Evolutionary conservation across 1,140 invertebrate genomes (phyloP).

Genomic region (Nephila pilipes): DNA sequence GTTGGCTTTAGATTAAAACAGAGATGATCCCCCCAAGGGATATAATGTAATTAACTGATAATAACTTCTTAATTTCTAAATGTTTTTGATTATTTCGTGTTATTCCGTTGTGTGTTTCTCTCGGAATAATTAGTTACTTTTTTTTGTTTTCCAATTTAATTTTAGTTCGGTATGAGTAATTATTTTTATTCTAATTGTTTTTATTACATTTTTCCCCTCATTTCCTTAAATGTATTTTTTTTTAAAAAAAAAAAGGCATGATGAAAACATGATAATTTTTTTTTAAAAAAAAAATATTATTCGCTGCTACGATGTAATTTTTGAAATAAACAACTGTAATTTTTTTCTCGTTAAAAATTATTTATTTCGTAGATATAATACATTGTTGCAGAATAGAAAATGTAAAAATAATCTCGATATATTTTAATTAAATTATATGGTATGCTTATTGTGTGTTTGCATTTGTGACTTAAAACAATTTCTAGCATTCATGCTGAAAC

Average conservation of each 20-base stretch:
- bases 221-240: not conserved
- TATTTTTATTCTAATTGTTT: slow-evolving; percentile 1
- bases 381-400: no score
- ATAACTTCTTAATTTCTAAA: slow-evolving; percentile 36
- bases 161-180: not conserved
- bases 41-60: slow-evolving; percentile 38
- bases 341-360: not conserved
- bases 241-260: not conserved
- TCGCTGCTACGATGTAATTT: not conserved
- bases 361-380: no score
- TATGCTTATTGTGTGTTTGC: no score
- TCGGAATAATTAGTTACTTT: not conserved
- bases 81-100: slow-evolving; percentile 14
- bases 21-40: slow-evolving; percentile 1
- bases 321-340: not conserved
- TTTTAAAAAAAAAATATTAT: not conserved
- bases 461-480: no score
- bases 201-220: not conserved
- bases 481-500: no score
- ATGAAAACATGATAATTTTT: not conserved
- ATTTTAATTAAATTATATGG: no score
- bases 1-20: slow-evolving; percentile 20
- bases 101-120: not conserved
- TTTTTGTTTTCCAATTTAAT: slow-evolving; percentile 6
- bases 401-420: no score